Conservation (phyloP, 2,888 invertebrate genomes). For the Eilema caniola region DNA sequence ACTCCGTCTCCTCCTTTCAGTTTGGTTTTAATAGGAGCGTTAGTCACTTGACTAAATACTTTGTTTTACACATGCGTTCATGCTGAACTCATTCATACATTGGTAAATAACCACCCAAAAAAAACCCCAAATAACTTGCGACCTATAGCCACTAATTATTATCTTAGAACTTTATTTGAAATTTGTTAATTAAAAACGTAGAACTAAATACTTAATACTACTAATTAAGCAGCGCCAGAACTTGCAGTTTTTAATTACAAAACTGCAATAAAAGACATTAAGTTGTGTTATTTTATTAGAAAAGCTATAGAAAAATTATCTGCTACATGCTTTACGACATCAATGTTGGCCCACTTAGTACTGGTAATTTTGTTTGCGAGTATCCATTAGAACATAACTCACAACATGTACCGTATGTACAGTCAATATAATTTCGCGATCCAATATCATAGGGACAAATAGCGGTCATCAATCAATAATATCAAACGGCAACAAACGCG, state of each 20-base stretch:
- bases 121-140: neutral
- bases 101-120: neutral
- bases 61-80: neutral
- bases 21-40: too few relatives aligned
- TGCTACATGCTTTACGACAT: slow-evolving; percentile 20
- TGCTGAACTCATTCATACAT: neutral
- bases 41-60: neutral
- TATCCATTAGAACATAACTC: slow-evolving; percentile 15
- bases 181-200: slow-evolving; percentile 6
- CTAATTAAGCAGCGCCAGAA: slow-evolving; percentile 8
- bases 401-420: too few relatives aligned
- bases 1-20: too few relatives aligned
- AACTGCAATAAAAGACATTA: slow-evolving; percentile 8
- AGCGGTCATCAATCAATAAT: too few relatives aligned
- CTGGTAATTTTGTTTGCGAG: slow-evolving; percentile 22
- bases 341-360: slow-evolving; percentile 21
- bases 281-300: slow-evolving; percentile 17
- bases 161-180: neutral
- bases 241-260: slow-evolving; percentile 12
- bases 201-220: slow-evolving; percentile 4
- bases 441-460: too few relatives aligned
- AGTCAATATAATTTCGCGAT: too few relatives aligned
- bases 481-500: too few relatives aligned
- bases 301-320: slow-evolving; percentile 18
- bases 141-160: neutral